These are phyloP conservation scores for Cynodonichthys magdalenae DNA, from an alignment of 2,797 vertebrate genomes.

Conservation along the genomic window DNA sequence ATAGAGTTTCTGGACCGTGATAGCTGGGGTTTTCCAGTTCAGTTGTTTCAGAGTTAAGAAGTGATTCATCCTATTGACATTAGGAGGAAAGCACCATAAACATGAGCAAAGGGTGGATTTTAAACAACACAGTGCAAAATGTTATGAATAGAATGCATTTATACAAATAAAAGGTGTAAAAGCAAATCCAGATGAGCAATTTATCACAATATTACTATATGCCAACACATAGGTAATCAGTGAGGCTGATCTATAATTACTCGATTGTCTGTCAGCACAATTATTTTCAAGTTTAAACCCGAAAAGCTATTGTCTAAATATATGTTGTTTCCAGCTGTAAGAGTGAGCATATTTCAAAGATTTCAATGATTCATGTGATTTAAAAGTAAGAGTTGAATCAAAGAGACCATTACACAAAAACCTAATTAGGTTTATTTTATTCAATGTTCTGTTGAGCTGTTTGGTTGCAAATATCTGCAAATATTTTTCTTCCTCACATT, in stretches of 20 bases:
- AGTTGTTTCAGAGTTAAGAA: slow-evolving; percentile 55
- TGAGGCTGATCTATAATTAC: slow-evolving; percentile 55
- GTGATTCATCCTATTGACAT: slow-evolving; percentile 40
- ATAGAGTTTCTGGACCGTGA: slow-evolving; percentile 38
- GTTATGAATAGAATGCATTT: background rate
- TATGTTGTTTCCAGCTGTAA: slow-evolving; percentile 30
- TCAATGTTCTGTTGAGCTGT: background rate
- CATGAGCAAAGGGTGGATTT: slow-evolving; percentile 2
- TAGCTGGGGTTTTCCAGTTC: slow-evolving; percentile 63
- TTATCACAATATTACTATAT: background rate
- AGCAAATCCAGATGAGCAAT: background rate
- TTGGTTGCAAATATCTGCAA: background rate
- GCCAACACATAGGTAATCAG: slow-evolving; percentile 8
- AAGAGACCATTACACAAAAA: background rate
- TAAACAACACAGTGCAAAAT: slow-evolving; percentile 1
- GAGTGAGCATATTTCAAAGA: background rate
- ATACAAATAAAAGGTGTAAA: background rate
- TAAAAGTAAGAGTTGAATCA: background rate
- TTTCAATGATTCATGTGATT: background rate
- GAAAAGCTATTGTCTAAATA: slow-evolving; percentile 38
- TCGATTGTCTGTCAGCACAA: slow-evolving; percentile 39
- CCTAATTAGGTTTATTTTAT: background rate
- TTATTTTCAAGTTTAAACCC: slow-evolving; percentile 63
- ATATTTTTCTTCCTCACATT: slow-evolving; percentile 24
- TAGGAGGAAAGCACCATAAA: slow-evolving; percentile 27